A percentile compares a stretch with the other conserved stretches of the same genome.
Conservation (phyloP, 2,797 vertebrate species). For the Strix occidentalis region DNA sequence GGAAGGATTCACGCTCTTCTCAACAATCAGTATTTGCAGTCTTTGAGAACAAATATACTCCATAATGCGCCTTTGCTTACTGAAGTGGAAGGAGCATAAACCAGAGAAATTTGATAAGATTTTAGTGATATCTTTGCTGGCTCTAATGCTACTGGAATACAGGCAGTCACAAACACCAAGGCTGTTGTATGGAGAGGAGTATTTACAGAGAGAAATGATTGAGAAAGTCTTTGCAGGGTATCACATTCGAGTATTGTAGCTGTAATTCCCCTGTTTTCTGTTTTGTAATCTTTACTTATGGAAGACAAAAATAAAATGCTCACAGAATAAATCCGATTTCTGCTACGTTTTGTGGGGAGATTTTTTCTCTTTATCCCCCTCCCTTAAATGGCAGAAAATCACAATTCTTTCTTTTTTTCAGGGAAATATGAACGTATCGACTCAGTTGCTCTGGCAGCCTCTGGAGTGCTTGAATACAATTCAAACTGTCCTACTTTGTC, state of each 20-base stretch:
- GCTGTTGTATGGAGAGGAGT: neutral
- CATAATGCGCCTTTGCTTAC: neutral
- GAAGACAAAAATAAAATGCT: neutral
- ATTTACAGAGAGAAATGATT: neutral
- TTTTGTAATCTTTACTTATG: neutral
- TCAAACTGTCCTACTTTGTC: neutral
- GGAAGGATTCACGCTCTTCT: neutral
- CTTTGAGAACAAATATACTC: neutral
- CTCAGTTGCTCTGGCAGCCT: neutral
- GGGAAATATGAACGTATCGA: fast-evolving
- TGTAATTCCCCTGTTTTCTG: neutral
- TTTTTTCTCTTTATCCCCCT: neutral
- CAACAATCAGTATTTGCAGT: neutral
- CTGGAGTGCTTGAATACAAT: neutral
- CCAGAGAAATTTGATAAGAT: neutral
- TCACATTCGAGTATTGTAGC: neutral
- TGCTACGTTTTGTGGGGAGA: fast-evolving
- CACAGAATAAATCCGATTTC: no score
- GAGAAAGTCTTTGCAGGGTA: neutral
- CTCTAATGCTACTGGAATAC: neutral
- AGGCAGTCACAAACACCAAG: neutral
- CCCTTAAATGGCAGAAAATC: neutral
- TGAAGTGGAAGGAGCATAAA: neutral
- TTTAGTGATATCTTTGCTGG: neutral
- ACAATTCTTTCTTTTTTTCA: neutral